phyloP scores from a whole-genome alignment of 1,140 invertebrate genomes.

The Helicorthomorpha holstii region DNA sequence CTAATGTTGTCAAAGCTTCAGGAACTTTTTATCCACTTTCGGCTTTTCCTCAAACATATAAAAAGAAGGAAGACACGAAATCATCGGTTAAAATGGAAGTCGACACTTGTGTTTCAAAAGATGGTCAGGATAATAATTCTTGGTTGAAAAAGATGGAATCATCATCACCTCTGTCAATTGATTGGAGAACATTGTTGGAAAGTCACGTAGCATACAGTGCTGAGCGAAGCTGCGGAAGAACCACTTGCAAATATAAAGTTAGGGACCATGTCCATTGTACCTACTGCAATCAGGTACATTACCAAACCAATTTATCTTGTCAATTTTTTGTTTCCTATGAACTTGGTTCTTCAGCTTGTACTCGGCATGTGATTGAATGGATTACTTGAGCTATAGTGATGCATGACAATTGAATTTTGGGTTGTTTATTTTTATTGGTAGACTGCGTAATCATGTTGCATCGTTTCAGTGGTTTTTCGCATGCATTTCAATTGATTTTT shows the following conservation, averaged over 20 bases:
- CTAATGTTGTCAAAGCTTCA: slow-evolving; percentile 63
- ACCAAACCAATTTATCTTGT: too few species aligned
- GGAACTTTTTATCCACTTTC: slow-evolving; percentile 84
- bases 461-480: too few species aligned
- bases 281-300: slow-evolving; percentile 56
- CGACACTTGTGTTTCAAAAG: background rate
- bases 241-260: slow-evolving; percentile 70
- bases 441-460: too few species aligned
- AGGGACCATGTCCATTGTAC: slow-evolving; percentile 72
- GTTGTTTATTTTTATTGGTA: too few species aligned
- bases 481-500: too few species aligned
- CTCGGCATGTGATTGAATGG: background rate
- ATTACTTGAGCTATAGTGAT: background rate
- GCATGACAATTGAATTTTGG: background rate
- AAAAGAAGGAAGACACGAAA: background rate
- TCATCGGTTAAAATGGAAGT: background rate
- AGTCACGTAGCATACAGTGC: slow-evolving; percentile 29
- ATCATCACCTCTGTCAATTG: slow-evolving; percentile 6
- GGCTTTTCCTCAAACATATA: slow-evolving; percentile 32
- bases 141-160: too few species aligned
- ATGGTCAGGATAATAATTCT: background rate
- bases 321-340: too few species aligned
- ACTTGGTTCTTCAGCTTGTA: background rate
- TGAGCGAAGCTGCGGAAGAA: slow-evolving; percentile 52
- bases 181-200: slow-evolving; percentile 24